Conservation (phyloP, 2,888 invertebrate genomes). For the Synergus laeviventris region DNA sequence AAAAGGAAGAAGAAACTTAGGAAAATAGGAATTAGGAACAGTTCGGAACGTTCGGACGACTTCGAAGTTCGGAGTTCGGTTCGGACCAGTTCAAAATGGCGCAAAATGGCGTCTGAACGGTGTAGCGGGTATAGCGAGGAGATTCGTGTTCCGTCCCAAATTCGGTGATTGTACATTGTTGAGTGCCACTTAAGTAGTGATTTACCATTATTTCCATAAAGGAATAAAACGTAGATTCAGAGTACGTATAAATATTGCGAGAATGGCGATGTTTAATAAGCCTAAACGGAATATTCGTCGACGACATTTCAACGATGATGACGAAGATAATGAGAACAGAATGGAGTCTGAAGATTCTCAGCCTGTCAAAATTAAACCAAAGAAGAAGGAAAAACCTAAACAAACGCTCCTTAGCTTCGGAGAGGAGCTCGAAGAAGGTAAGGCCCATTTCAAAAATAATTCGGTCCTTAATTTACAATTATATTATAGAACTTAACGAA, state of each 20-base stretch:
- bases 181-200: background rate
- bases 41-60: no score
- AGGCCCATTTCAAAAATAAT: constrained; percentile 31
- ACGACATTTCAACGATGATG: constrained; percentile 83
- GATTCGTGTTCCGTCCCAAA: background rate
- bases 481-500: background rate
- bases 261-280: constrained; percentile 91
- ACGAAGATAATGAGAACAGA: constrained; percentile 82
- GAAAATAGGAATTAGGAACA: no score
- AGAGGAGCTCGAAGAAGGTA: constrained; percentile 77
- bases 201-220: background rate
- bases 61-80: constrained; percentile 1
- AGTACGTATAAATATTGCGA: background rate
- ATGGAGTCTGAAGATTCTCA: constrained; percentile 75
- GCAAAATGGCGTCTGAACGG: constrained; percentile 27
- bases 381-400: constrained; percentile 76
- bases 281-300: constrained; percentile 90
- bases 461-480: background rate
- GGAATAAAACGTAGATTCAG: background rate
- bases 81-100: constrained; percentile 20
- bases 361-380: constrained; percentile 77
- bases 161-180: constrained; percentile 21
- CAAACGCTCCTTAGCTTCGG: constrained; percentile 89
- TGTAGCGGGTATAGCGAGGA: background rate
- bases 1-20: no score